phyloP scores from a whole-genome alignment of 2,797 vertebrate genomes.

The Sebastes oblongus region DNA sequence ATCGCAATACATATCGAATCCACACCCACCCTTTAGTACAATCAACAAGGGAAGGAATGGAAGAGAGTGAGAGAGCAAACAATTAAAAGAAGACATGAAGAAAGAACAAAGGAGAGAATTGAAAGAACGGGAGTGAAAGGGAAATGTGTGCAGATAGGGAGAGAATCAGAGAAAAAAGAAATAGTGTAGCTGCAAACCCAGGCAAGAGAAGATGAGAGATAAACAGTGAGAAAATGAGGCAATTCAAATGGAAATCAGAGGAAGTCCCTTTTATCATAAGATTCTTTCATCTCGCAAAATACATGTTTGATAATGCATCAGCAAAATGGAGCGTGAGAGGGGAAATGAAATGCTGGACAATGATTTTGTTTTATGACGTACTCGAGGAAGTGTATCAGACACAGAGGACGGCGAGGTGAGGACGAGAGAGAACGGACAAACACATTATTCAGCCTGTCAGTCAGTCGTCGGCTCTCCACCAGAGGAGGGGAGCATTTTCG shows the following conservation, averaged over 20 bases:
- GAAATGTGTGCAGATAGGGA: not conserved
- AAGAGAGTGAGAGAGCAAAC: not conserved
- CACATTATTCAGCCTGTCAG: slow-evolving; percentile 3
- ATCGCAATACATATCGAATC: too few relatives aligned
- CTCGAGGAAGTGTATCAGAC: not conserved
- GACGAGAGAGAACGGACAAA: not conserved
- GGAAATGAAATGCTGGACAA: slow-evolving; percentile 9
- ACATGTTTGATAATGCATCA: slow-evolving; percentile 47
- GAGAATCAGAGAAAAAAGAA: not conserved
- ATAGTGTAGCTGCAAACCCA: slow-evolving; percentile 10
- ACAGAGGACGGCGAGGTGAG: not conserved
- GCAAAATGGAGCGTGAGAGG: slow-evolving; percentile 19
- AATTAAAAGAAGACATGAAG: not conserved
- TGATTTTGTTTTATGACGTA: slow-evolving; percentile 18
- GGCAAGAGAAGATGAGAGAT: slow-evolving; percentile 49
- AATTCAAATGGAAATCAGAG: slow-evolving; percentile 61
- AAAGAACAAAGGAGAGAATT: slow-evolving; percentile 16
- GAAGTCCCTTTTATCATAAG: slow-evolving; percentile 62
- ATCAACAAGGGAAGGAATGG: not conserved
- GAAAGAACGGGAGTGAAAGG: not conserved
- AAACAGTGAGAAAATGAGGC: slow-evolving; percentile 45
- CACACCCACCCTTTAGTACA: not conserved
- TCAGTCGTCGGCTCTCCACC: not conserved
- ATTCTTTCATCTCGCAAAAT: slow-evolving; percentile 72
- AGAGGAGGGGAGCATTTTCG: not conserved